Evolutionary conservation across 2,113 vertebrate species (phyloP).

Genomic region (Columba livia): DNA sequence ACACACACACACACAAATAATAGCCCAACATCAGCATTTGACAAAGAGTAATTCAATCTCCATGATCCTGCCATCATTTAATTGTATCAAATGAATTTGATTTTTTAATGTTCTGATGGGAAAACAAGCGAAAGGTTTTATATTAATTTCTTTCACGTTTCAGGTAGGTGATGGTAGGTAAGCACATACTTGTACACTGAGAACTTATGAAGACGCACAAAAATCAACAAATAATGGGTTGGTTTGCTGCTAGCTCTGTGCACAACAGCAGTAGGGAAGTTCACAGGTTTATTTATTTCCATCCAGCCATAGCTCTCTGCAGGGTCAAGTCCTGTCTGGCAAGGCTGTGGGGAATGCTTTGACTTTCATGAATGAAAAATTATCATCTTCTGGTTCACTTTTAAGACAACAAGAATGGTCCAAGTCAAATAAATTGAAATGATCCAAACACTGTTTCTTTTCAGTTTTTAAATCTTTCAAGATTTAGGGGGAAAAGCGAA

Average conservation of each 20-base stretch:
- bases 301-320: background rate
- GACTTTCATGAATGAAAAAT: background rate
- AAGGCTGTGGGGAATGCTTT: background rate
- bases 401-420: background rate
- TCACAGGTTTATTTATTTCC: background rate
- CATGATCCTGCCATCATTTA: background rate
- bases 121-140: background rate
- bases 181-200: background rate
- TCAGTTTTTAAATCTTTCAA: background rate
- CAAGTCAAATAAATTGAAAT: background rate
- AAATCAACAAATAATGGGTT: background rate
- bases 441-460: background rate
- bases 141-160: background rate
- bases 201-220: background rate
- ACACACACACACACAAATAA: background rate
- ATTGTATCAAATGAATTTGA: background rate
- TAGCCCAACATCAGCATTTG: background rate
- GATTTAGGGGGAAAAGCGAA: background rate
- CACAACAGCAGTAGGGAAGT: background rate
- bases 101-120: background rate
- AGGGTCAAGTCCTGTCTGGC: background rate
- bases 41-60: background rate
- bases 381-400: background rate
- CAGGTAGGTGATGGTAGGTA: background rate
- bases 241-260: background rate